Evolutionary conservation across 1,140 invertebrate genomes (phyloP).

Genomic region (Zaprionus gabonicus): DNA sequence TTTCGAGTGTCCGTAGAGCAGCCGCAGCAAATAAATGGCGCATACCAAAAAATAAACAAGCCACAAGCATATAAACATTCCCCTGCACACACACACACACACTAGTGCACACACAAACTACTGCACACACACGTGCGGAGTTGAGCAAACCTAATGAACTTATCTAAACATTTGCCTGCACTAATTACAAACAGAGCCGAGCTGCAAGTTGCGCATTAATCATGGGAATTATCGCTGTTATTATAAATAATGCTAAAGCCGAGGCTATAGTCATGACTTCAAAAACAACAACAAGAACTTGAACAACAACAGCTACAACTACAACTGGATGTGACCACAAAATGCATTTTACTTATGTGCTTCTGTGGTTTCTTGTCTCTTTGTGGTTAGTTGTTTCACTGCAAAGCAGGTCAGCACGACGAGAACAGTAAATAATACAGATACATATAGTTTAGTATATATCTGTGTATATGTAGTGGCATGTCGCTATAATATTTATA

Average conservation of each 20-base stretch:
- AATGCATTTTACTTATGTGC: conserved; percentile 53
- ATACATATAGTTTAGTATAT: conserved; percentile 18
- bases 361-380: conserved; percentile 47
- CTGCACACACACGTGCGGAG: not conserved
- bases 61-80: conserved; percentile 25
- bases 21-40: conserved; percentile 57
- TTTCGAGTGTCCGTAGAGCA: conserved; percentile 51
- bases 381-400: conserved; percentile 33
- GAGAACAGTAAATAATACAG: conserved; percentile 37
- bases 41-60: conserved; percentile 62
- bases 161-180: conserved; percentile 61
- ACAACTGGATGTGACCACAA: conserved; percentile 35
- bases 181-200: conserved; percentile 55
- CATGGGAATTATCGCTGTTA: conserved; percentile 58
- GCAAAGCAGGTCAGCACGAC: conserved; percentile 31
- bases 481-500: conserved; percentile 28
- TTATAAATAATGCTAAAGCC: conserved; percentile 59
- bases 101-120: not conserved
- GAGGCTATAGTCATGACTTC: conserved; percentile 33
- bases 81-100: conserved; percentile 17
- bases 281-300: conserved; percentile 19
- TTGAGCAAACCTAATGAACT: conserved; percentile 2
- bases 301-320: conserved; percentile 8
- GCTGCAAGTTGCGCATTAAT: conserved; percentile 58
- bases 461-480: not conserved